Evolutionary conservation across 2,113 vertebrate genomes (phyloP).

Genomic region (Silurus asotus): DNA sequence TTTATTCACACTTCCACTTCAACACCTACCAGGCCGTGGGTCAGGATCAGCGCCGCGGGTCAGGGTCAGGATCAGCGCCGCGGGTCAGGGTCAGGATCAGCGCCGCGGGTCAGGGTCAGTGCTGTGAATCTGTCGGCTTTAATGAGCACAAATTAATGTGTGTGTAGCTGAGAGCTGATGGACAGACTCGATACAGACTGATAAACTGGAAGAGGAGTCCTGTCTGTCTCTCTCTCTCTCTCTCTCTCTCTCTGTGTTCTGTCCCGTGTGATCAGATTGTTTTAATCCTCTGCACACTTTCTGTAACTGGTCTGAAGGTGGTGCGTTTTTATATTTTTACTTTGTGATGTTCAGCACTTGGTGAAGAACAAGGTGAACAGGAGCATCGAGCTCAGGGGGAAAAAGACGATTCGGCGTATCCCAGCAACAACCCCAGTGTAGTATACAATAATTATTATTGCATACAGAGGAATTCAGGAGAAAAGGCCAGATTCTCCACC

Average conservation of each 20-base stretch:
- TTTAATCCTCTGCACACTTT: not conserved
- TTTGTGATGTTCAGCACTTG: not conserved
- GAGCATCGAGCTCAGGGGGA: not conserved
- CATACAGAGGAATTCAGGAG: not conserved
- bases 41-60: conserved; percentile 55
- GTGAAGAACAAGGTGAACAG: not conserved
- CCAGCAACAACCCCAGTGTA: not conserved
- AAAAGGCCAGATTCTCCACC: not conserved
- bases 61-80: conserved; percentile 65
- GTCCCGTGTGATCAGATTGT: not conserved
- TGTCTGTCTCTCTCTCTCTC: not conserved
- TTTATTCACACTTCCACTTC: no score
- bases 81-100: conserved; percentile 66
- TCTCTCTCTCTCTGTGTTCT: not conserved
- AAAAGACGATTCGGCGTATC: not conserved
- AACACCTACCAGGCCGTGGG: not conserved
- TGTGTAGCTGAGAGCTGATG: not conserved
- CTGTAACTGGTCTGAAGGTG: not conserved
- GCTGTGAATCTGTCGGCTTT: conserved; percentile 57
- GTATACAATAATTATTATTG: not conserved
- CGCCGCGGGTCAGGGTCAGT: conserved; percentile 55
- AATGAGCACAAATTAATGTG: conserved; percentile 68
- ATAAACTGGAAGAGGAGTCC: no score
- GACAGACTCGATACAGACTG: not conserved
- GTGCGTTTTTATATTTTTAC: not conserved